A percentile compares a stretch with the other conserved stretches of the same genome.
Evolutionary conservation across 1,140 invertebrate species (phyloP).

Genomic region (Dreissena rostriformis): DNA sequence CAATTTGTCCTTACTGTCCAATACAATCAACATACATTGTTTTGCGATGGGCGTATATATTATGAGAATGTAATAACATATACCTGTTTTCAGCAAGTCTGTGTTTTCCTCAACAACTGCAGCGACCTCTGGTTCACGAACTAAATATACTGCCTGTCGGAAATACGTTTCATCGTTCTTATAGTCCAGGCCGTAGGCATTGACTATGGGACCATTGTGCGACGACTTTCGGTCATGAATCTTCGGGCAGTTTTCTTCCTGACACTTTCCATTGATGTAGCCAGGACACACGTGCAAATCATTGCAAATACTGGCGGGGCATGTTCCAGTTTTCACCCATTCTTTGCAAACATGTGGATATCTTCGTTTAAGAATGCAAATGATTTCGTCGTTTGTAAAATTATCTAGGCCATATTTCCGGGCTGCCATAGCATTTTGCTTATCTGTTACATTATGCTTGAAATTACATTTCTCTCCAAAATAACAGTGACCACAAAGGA

Average conservation of each 20-base stretch:
- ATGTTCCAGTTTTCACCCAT: neutral
- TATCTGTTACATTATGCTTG: neutral
- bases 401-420: neutral
- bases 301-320: neutral
- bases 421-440: neutral
- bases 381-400: neutral
- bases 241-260: neutral
- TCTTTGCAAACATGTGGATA: neutral
- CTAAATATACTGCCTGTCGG: neutral
- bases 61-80: too few species aligned
- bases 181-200: neutral
- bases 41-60: too few species aligned
- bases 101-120: too few species aligned
- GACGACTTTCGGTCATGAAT: neutral
- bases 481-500: neutral
- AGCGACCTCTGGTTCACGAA: too few species aligned
- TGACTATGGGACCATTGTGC: constrained; percentile 1
- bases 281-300: neutral
- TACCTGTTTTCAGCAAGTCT: too few species aligned
- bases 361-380: neutral
- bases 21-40: too few species aligned
- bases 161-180: neutral
- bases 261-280: neutral
- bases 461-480: neutral
- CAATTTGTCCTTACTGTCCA: too few species aligned